Base-by-base conservation (phyloP, 2,113 vertebrate species). In the Cynoglossus semilaevis region DNA sequence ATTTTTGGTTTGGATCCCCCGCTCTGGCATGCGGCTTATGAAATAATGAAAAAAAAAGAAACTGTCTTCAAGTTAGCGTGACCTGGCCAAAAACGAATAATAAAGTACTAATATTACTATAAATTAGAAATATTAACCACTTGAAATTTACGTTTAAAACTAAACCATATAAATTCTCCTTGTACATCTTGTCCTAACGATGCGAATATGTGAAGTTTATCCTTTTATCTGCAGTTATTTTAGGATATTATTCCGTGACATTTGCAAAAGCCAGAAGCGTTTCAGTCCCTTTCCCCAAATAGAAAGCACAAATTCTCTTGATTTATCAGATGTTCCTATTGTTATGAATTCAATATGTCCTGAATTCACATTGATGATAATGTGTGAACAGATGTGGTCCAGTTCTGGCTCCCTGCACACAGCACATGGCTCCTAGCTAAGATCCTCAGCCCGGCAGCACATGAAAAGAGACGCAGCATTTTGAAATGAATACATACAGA, bases 401-500 rank as follows among this genome's bases (percentile, higher is more conserved):
- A 79, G 78, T 67, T 69, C 61, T 52, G 58, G 53, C 77, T 61
- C 45, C 16, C 52, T 54, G 41, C 60, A 61, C 12, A 2, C 8
- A 52, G 57, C 59, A 2, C 8, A n/a, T 60, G 38, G 67, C 72
- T 82, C 62, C 37, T 40, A 72, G 80, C 75, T 62, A 67, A 62
- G 72, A 72, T 12, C 8, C 59, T 61, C 58, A n/a, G 65, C 73
- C 63, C 72, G 41, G 75, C 57, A 74, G 80, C 72, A 55, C 55
- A 67, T 69, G 70, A 79, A 76, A 74, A 68, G 59, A 74, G 64
- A 61, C 77, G 62, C 51, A 68, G 58, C 54, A 74, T 63, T 79
- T 80, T 67, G 72, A 52, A 79, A 77, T 62, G 70, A 80, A 83
- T 67, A 69, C 67, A 78, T 64, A 77, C 74, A 72, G 44, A 70